phyloP scores from a whole-genome alignment of 2,888 invertebrate species.

The Pterobdella sp. region DNA sequence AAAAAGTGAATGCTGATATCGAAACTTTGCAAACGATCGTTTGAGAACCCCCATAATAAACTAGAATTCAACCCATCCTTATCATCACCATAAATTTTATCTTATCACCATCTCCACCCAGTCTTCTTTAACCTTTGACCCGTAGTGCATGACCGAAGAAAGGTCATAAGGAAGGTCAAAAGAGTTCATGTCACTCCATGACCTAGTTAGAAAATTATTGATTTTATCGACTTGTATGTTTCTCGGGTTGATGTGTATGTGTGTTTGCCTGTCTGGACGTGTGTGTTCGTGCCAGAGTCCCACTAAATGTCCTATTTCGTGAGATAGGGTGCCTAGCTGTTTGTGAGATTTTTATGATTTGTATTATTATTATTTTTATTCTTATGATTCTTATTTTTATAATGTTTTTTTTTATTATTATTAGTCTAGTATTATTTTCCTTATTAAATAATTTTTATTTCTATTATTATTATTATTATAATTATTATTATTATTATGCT shows the following conservation, averaged over 20 bases:
- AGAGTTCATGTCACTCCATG: slow-evolving; percentile 44
- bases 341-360: not conserved
- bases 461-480: too few relatives aligned
- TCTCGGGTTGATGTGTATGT: slow-evolving; percentile 40
- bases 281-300: slow-evolving; percentile 50
- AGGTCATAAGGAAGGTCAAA: slow-evolving; percentile 46
- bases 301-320: slow-evolving; percentile 47
- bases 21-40: too few relatives aligned
- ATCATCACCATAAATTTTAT: too few relatives aligned
- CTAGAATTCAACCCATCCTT: too few relatives aligned
- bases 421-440: too few relatives aligned
- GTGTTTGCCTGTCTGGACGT: slow-evolving; percentile 44
- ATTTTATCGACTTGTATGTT: slow-evolving; percentile 42
- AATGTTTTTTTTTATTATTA: too few relatives aligned
- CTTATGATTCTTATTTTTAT: too few relatives aligned
- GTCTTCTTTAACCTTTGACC: slow-evolving; percentile 40
- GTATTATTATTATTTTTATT: not conserved
- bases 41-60: too few relatives aligned
- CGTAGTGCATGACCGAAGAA: slow-evolving; percentile 48
- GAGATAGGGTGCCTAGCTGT: slow-evolving; percentile 45
- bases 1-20: not conserved
- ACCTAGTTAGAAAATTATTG: slow-evolving; percentile 44
- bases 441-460: too few relatives aligned
- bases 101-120: not conserved
- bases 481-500: too few relatives aligned